Base-by-base conservation (phyloP, 2,888 invertebrate genomes). In the Drosophila testacea region DNA sequence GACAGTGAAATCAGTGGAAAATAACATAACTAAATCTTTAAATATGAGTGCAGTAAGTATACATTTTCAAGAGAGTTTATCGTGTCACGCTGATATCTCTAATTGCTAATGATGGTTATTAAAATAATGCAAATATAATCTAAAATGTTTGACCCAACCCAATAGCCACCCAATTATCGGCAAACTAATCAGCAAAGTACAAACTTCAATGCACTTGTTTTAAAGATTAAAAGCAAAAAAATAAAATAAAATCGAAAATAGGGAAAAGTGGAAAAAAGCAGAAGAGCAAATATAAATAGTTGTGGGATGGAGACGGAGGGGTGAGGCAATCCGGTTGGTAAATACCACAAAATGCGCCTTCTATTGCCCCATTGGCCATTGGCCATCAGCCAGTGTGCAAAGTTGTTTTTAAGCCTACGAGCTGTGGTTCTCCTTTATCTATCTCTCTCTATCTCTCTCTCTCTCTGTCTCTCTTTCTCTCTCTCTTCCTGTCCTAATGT, bases 391-490 rank as follows among this genome's bases (percentile, higher is more conserved):
- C 57, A 71, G 61, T 48, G 38, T 56, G 47, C 61, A 80, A 80
- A 73, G 81, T 81, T 87, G 79, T 78, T 75, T 73, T 74, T 89
- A 84, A 88, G 83, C 89, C 89, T 75, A 87, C 84, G 66, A 77
- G 60, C 67, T 63, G 59, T 56, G 76, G 78, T 42, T 27, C 38
- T 36, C 16, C 16, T n/a, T 6, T 4, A n/a, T 9, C 16, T 32
- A 10, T 30, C 7, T 47, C 7, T 46, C 46, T 46, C 11, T 47
- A 16, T 32, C 32, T 16, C 16, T 11, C 22, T 9, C 7, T 7
- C 30, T 13, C 9, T 32, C 30, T 13, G 2, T 13, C 30, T 10
- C 2, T 32, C 10, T 32, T 16, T 5, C 30, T 1, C 30, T 30
- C 30, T 30, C 30, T 5, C 7, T 30, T 5, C 6, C 6, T 7